A percentile compares a stretch with the other conserved stretches of the same genome.
These are phyloP conservation scores for Caradrina clavipalpis DNA, from an alignment of 2,888 invertebrate species.

Conservation along the genomic window DNA sequence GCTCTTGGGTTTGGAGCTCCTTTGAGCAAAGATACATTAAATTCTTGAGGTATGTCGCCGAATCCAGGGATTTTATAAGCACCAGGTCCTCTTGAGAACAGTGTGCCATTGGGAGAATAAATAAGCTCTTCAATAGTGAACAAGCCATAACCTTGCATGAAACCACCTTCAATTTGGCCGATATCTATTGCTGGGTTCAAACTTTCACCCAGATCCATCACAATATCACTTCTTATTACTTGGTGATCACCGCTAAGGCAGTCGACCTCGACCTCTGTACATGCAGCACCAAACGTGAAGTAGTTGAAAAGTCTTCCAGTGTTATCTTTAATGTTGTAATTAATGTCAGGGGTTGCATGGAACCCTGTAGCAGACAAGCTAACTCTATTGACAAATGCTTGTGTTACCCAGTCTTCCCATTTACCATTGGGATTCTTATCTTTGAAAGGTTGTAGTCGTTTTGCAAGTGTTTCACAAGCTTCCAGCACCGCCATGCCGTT, in stretches of 20 bases:
- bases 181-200: constrained; percentile 99
- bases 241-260: constrained; percentile 98
- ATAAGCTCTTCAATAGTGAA: constrained; percentile 97
- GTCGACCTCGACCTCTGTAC: constrained; percentile 97
- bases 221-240: constrained; percentile 97
- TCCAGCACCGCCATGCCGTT: constrained; percentile 97
- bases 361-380: constrained; percentile 96
- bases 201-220: constrained; percentile 99
- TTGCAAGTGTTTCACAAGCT: constrained; percentile 94
- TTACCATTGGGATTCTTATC: constrained; percentile 93
- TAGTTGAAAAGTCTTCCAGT: constrained; percentile 95
- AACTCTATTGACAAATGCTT: constrained; percentile 94
- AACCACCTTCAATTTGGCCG: constrained; percentile 98
- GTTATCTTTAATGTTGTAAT: constrained; percentile 93
- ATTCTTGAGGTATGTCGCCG: constrained; percentile 97
- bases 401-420: constrained; percentile 96
- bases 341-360: constrained; percentile 94
- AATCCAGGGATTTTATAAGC: constrained; percentile 98
- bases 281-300: constrained; percentile 96
- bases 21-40: constrained; percentile 97
- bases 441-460: constrained; percentile 94
- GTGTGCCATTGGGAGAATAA: constrained; percentile 95
- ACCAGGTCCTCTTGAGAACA: constrained; percentile 97
- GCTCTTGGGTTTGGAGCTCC: constrained; percentile 97
- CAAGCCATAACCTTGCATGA: constrained; percentile 98